Base-by-base conservation (phyloP, 2,888 invertebrate genomes). In the Sphecodes monilicornis region DNA sequence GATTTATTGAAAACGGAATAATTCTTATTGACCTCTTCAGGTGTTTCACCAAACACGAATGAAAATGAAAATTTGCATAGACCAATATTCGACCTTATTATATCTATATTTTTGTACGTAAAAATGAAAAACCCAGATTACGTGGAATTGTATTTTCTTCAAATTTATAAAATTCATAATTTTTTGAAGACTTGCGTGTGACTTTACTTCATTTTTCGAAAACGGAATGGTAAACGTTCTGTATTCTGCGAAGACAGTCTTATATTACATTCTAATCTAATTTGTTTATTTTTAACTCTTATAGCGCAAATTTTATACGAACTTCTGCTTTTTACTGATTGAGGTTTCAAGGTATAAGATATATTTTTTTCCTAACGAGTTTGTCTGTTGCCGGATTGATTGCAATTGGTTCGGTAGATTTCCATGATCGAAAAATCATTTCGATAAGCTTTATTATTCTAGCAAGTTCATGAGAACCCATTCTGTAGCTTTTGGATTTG, bases 361-460 rank as follows among this genome's bases (percentile, higher is more conserved):
- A 16, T 18, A 60, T 29, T 18, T 60, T 29, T 60, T 29, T 29
- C 8, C 18, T 16, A 60, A 60, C 60, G 29, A 60, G 60, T 60
- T 60, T 60, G 60, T 32, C 18, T 60, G 29, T 32, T 8, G 29
- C 18, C 18, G 60, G 60, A 29, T 60, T 6, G 39, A 39, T 39
- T n/a, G 68, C 68, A n/a, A 39, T 39, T 36, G 39, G 68, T 3
- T 39, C n/a, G n/a, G 39, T 13, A 22, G 68, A 39, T 68, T 68
- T n/a, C 39, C 11, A n/a, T 13, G 68, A 36, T 39, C 68, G 39
- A n/a, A 39, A 68, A 68, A 36, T 68, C 36, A 68, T 68, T 68
- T 39, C n/a, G 68, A n/a, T 39, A n/a, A 68, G 39, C 68, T 39
- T 68, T 68, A 39, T 68, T n/a, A 39, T 68, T 39, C 39, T 29